phyloP scores from a whole-genome alignment of 1,140 invertebrate genomes.

The Nomia melanderi region DNA sequence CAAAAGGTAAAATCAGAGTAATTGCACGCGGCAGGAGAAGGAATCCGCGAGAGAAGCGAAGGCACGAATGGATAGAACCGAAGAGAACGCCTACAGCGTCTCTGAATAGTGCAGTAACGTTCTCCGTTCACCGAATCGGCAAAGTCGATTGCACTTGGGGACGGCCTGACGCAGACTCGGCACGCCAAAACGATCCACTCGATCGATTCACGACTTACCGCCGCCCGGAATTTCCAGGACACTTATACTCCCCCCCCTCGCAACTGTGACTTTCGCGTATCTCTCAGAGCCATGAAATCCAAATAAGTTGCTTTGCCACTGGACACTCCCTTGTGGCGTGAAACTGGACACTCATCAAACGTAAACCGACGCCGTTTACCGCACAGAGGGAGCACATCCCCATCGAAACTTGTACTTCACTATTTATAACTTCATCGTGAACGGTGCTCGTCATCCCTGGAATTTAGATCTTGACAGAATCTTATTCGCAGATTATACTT shows the following conservation, averaged over 20 bases:
- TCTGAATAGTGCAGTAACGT: slow-evolving; percentile 33
- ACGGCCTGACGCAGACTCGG: slow-evolving; percentile 40
- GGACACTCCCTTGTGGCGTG: slow-evolving; percentile 20
- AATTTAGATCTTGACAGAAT: too few relatives aligned
- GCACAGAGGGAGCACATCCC: too few relatives aligned
- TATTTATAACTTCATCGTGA: not conserved
- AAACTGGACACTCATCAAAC: slow-evolving; percentile 37
- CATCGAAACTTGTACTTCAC: not conserved
- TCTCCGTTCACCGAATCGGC: slow-evolving; percentile 21
- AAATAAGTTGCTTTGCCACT: slow-evolving; percentile 41
- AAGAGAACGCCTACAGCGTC: slow-evolving; percentile 23
- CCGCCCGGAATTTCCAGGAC: slow-evolving; percentile 59
- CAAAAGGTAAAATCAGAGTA: slow-evolving; percentile 42
- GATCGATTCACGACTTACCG: slow-evolving; percentile 62
- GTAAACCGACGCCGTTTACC: not conserved
- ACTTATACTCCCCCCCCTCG: slow-evolving; percentile 49
- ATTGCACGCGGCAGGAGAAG: slow-evolving; percentile 18
- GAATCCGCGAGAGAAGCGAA: not conserved
- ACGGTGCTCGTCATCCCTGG: too few relatives aligned
- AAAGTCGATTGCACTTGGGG: slow-evolving; percentile 53
- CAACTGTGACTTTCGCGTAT: slow-evolving; percentile 54
- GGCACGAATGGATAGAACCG: not conserved
- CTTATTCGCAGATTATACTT: too few relatives aligned
- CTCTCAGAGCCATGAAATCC: slow-evolving; percentile 43
- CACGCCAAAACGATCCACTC: slow-evolving; percentile 56